Percentiles rank a stretch among this genome's conserved stretches.
phyloP scores from a whole-genome alignment of 2,797 vertebrate species.

The Muscicapa comitata region DNA sequence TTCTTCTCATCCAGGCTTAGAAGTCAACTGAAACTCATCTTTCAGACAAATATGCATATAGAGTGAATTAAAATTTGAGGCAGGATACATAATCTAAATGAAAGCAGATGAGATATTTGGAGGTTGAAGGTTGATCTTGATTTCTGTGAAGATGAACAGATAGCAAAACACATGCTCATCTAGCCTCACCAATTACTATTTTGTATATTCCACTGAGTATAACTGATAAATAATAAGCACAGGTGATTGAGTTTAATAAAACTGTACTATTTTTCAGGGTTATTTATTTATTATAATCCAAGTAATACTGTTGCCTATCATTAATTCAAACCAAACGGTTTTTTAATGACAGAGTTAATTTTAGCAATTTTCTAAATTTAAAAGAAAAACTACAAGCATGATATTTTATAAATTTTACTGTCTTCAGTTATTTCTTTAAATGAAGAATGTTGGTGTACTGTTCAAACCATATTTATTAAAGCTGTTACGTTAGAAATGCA shows the following conservation, averaged over 20 bases:
- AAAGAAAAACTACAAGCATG: not conserved
- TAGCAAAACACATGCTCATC: not conserved
- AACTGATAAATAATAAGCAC: not conserved
- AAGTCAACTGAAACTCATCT: not conserved
- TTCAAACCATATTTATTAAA: not conserved
- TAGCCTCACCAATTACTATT: not conserved
- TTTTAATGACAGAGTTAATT: not conserved
- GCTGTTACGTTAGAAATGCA: not conserved
- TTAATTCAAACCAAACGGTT: not conserved
- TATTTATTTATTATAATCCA: not conserved
- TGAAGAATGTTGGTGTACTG: not conserved
- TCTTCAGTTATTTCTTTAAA: not conserved
- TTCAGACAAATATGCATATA: not conserved
- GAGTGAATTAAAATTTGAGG: not conserved
- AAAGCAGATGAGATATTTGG: not conserved
- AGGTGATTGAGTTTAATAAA: not conserved
- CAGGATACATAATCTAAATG: not conserved
- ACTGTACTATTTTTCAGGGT: not conserved
- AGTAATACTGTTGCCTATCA: not conserved
- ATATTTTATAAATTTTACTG: not conserved
- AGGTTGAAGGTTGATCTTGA: not conserved
- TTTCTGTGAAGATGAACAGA: not conserved
- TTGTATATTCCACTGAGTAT: not conserved
- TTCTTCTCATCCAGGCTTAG: not conserved
- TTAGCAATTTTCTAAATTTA: not conserved